These are phyloP conservation scores for Chrysocyon brachyurus DNA, from an alignment of 2,797 vertebrate species.

Conservation along the genomic window DNA sequence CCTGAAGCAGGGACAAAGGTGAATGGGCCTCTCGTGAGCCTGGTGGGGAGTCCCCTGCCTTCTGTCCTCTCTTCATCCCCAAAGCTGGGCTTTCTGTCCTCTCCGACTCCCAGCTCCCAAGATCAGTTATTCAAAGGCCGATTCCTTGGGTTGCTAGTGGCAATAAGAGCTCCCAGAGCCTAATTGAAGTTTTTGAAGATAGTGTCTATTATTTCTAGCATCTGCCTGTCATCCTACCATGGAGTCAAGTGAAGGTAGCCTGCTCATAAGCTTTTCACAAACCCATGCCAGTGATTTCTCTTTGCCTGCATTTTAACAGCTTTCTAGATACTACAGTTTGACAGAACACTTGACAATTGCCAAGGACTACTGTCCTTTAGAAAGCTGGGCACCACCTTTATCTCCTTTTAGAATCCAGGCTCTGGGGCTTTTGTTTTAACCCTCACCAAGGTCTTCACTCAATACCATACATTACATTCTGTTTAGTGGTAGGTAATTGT, in stretches of 20 bases:
- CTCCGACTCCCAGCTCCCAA: background rate
- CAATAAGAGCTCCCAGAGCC: background rate
- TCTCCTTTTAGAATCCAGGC: background rate
- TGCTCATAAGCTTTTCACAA: slow-evolving; percentile 19
- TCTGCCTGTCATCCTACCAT: background rate
- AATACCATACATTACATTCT: background rate
- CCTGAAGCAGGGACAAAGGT: background rate
- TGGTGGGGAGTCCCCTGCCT: background rate
- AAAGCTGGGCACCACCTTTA: background rate
- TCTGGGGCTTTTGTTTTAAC: background rate
- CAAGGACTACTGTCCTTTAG: background rate
- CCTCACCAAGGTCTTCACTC: background rate
- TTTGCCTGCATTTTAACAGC: background rate
- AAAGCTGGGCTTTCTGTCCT: background rate
- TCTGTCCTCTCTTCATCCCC: background rate
- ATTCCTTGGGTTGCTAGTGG: background rate
- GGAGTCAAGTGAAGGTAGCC: background rate
- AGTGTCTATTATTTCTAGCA: background rate
- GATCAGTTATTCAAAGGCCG: background rate
- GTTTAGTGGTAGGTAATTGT: background rate
- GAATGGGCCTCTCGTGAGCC: background rate
- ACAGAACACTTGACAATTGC: background rate
- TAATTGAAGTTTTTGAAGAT: background rate
- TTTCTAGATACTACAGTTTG: background rate
- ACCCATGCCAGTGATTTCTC: background rate